Evolutionary conservation across 2,797 vertebrate species (phyloP).

Genomic region (Sebastes oblongus): DNA sequence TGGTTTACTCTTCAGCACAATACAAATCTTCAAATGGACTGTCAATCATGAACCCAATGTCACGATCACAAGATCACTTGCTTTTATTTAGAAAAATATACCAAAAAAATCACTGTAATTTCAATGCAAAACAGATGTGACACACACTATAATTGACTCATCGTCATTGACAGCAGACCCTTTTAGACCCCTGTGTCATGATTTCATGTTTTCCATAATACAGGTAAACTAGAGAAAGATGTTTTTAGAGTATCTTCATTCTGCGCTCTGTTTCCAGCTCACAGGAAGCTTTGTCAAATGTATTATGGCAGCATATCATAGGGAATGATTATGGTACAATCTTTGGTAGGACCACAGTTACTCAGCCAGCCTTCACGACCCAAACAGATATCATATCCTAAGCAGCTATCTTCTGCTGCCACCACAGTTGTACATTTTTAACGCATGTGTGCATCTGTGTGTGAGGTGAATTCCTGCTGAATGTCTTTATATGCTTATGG

Average conservation of each 20-base stretch:
- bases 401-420: slow-evolving; percentile 23
- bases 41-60: background rate
- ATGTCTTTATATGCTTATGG: background rate
- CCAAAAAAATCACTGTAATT: background rate
- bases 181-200: background rate
- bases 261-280: slow-evolving; percentile 32
- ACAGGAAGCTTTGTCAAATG: slow-evolving; percentile 56
- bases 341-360: slow-evolving; percentile 44
- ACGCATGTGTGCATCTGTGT: background rate
- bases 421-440: background rate
- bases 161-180: background rate
- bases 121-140: background rate
- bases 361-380: slow-evolving; percentile 35
- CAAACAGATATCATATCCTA: slow-evolving; percentile 16
- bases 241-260: background rate
- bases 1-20: background rate
- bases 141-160: background rate
- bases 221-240: slow-evolving; percentile 13
- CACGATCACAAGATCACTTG: too few relatives aligned
- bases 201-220: slow-evolving; percentile 23
- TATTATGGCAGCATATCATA: slow-evolving; percentile 71
- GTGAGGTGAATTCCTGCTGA: background rate
- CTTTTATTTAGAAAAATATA: too few relatives aligned
- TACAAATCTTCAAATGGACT: background rate
- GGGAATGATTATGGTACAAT: slow-evolving; percentile 58